Evolutionary conservation across 2,888 invertebrate species (phyloP), one percentile per base, ranked within the genome.

Genomic region (Epinotia ramella): DNA sequence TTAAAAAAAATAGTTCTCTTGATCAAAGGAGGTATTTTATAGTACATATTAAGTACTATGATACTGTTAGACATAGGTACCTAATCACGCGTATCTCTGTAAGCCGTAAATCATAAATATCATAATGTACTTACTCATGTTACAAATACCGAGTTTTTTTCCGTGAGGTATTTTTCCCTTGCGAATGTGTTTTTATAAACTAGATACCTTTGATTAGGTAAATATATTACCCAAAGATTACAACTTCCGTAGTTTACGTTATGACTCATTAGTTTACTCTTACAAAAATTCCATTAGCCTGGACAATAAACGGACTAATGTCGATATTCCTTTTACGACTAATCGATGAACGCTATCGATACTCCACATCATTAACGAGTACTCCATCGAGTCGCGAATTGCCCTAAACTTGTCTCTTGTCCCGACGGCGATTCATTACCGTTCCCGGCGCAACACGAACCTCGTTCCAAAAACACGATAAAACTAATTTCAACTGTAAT

Each of bases 401-500:
- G 86, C 87, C 84, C 84, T 87, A 87, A 88, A 92, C 91, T 90
- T 90, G 92, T 90, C 89, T 88, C 87, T 84, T 87, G 87, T 83
- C 86, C 86, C 87, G 87, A 86, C 88, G 88, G 85, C 92, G 91
- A 94, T 94, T 93, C 92, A 94, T 94, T 93, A 93, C 89, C 91
- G 81, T 89, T 90, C 86, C 89, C 91, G 89, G 89, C 90, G 84
- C 83, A 86, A 89, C 87, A 86, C 86, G 88, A 88, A 91, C 88
- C 88, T 87, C 88, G 86, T 88, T 89, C 85, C 82, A 79, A 73
- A 71, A 46, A 16, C 65, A 77, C 67, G 20, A 56, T 44, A 74
- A 63, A 9, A 3, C 18, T 3, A 88, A 74, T 82, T 60, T 80
- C 57, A 79, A 83, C 84, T 80, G 77, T 89, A 83, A 0, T 0